Evolutionary conservation across 1,140 invertebrate genomes (phyloP), one percentile per base, ranked within the genome.

Genomic region (Marisa cornuarietis): DNA sequence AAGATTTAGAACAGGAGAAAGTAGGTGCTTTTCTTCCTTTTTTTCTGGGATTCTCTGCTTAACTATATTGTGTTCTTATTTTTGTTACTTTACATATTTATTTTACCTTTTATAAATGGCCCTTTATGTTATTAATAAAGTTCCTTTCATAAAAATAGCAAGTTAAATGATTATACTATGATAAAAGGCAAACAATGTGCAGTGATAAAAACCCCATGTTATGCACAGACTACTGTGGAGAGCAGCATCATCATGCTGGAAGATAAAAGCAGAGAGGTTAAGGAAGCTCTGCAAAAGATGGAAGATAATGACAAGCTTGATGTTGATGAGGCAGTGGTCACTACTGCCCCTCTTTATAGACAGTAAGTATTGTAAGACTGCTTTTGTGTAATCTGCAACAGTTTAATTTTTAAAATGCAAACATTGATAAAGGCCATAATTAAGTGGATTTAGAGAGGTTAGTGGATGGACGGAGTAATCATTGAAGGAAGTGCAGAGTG

Each of bases 311-410:
- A 93, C 94, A 86, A 94, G 93, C 75, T 98, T 85, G 95, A 97
- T 91, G 95, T 98, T 73, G 98, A 99, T 92, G 97, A 99, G 90
- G 97, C 97, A 80, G 97, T 99, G 76, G 96, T 96, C 42, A 98
- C 98, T 11, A 97, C 97, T 79, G 96, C 97, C 66, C 98, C 98
- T 3, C 91, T 99, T 52, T 99, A 99, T 90, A 97, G 96, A 92
- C 98, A 99, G 90, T 92, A 82, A 87, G 91, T 87, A 49, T 51
- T 31, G 4, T n/a, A 68, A 5, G 11, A 68, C 13, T 11, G 3
- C 14, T 68, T 31, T 68, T n/a, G 0, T 8, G 2, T 58, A 58
- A 58, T 58, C 1, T 58, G 11, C 9, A 58, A 1, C 0, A 58
- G 54, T 14, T 14, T 58, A 58, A 58, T 58, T 11, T 58, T 58